These are phyloP conservation scores for Sparus aurata DNA, from an alignment of 2,797 vertebrate species.

Conservation along the genomic window DNA sequence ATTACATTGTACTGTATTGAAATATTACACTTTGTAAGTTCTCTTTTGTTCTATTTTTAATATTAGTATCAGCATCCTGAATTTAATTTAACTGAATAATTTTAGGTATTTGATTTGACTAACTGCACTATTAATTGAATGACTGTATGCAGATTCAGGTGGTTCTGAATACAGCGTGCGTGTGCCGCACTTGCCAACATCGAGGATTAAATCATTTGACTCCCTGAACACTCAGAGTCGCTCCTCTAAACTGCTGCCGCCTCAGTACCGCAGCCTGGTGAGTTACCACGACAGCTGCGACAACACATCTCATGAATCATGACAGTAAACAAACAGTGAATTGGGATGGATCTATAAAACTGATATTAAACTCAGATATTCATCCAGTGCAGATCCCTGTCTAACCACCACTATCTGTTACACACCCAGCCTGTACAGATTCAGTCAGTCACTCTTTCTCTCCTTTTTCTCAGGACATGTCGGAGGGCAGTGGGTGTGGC, in stretches of 20 bases:
- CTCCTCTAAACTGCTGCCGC: constrained; percentile 93
- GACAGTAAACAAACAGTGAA: neutral
- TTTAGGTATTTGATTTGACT: neutral
- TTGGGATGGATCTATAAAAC: neutral
- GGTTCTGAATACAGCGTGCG: constrained; percentile 91
- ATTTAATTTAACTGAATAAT: neutral
- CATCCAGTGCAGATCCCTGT: neutral
- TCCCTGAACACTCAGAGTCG: constrained; percentile 92
- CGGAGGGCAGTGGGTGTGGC: constrained; percentile 89
- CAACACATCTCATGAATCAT: neutral
- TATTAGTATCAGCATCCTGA: too few relatives aligned
- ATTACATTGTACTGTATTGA: neutral
- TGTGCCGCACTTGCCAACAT: constrained; percentile 85
- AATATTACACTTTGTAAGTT: too few relatives aligned
- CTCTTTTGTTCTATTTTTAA: neutral
- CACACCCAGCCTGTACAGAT: too few relatives aligned
- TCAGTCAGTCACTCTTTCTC: neutral
- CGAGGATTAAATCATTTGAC: constrained; percentile 96
- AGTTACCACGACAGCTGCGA: constrained; percentile 48
- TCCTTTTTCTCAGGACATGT: constrained; percentile 91
- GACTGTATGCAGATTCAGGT: constrained; percentile 83
- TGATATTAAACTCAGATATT: neutral
- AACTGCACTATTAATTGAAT: neutral
- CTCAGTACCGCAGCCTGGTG: constrained; percentile 95
- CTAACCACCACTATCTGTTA: neutral